phyloP scores from a whole-genome alignment of 2,888 invertebrate species.

The Drosophila leonis region DNA sequence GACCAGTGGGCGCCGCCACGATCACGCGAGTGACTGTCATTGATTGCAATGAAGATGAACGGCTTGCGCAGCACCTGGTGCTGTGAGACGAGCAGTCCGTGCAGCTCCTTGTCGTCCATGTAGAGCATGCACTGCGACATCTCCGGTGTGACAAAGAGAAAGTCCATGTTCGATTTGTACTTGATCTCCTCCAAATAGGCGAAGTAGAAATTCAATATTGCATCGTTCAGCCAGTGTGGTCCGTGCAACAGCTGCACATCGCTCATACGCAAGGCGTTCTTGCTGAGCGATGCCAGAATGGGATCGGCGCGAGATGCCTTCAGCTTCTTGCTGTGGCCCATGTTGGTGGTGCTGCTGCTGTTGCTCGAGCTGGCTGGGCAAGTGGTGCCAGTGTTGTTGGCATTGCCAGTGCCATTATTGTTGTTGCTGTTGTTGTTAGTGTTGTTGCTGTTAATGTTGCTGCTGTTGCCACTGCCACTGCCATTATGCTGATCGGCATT shows the following conservation, averaged over 20 bases:
- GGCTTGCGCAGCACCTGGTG: conserved; percentile 88
- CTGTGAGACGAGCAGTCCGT: conserved; percentile 89
- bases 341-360: conserved; percentile 1
- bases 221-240: conserved; percentile 95
- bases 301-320: conserved; percentile 79
- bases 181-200: conserved; percentile 92
- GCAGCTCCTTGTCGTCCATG: conserved; percentile 89
- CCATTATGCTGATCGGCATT: background rate
- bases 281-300: conserved; percentile 90
- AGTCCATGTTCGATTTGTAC: conserved; percentile 87
- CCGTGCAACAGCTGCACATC: conserved; percentile 92
- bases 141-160: conserved; percentile 92
- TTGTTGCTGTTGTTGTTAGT: background rate
- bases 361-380: conserved; percentile 1
- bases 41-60: conserved; percentile 94
- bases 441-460: background rate
- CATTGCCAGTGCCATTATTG: background rate
- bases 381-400: background rate
- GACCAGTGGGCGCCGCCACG: conserved; percentile 97
- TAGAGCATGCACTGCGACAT: conserved; percentile 95
- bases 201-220: conserved; percentile 93
- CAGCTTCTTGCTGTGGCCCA: conserved; percentile 39
- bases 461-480: background rate
- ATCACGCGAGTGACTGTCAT: conserved; percentile 90
- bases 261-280: conserved; percentile 88